These are phyloP conservation scores for Eledone cirrhosa DNA, from an alignment of 2,888 invertebrate genomes.

Conservation along the genomic window DNA sequence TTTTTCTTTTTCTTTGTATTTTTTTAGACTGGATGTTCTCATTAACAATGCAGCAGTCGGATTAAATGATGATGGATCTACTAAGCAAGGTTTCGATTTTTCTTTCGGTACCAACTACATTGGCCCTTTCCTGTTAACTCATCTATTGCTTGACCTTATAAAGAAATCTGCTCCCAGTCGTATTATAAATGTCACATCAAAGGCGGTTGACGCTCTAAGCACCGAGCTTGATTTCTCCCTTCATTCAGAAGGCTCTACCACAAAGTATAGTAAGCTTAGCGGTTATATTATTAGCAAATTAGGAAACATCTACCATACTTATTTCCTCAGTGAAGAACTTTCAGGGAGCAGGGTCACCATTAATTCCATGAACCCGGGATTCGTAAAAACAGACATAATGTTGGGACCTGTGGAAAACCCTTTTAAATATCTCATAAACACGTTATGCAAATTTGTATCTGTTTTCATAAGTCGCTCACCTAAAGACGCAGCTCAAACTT, in stretches of 20 bases:
- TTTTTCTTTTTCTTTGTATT: not conserved
- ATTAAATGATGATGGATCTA: not conserved
- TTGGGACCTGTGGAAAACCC: no score
- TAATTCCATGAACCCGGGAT: not conserved
- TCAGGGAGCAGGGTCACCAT: not conserved
- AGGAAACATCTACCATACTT: not conserved
- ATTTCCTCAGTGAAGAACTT: not conserved
- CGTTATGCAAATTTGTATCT: not conserved
- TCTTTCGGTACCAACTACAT: slow-evolving; percentile 8
- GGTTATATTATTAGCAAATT: slow-evolving; percentile 1
- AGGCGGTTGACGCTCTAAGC: no score
- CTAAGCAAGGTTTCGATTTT: slow-evolving; percentile 16
- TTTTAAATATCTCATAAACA: not conserved
- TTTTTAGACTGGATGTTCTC: not conserved
- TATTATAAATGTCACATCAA: slow-evolving; percentile 7
- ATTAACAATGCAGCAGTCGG: slow-evolving; percentile 17
- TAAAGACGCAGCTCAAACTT: not conserved
- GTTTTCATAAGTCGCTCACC: not conserved
- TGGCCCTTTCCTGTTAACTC: slow-evolving; percentile 14
- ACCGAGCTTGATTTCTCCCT: not conserved
- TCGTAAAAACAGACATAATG: not conserved
- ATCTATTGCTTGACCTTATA: slow-evolving; percentile 3
- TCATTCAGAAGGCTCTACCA: not conserved
- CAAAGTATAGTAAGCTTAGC: not conserved
- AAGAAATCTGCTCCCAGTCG: slow-evolving; percentile 19